Evolutionary conservation across 2,113 vertebrate species (phyloP), one percentile per base, ranked within the genome.

Genomic region (Psophia crepitans): DNA sequence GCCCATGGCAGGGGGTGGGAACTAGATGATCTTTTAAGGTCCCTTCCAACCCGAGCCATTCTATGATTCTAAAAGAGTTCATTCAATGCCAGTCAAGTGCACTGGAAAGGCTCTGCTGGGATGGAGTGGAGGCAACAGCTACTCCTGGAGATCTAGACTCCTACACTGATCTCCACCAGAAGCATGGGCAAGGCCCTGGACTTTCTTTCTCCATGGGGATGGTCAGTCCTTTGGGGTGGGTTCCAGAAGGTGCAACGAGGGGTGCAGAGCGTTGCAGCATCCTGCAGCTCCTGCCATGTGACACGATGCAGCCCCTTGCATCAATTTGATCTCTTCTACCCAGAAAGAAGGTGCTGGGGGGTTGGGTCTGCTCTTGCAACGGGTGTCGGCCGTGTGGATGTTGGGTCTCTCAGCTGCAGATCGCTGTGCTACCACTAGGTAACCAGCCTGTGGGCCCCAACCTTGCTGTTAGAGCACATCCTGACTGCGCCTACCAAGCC

Each of bases 341-440:
- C 73, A 43, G 27, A 7, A 15, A 27, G 27, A 24, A 8, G 27
- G 12, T 15, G 5, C 2, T 12, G 14, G 28, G 61, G 65, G 27
- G 11, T 1, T 19, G 15, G 15, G 15, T 20, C 54, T 30, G 46
- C 82, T 33, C 74, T 30, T 20, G 11, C 17, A 23, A 51, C 24
- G 27, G 19, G 4, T 22, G 19, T 19, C 3, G 3, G 32, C 48
- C 7, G 2, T 5, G 32, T 8, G 39, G 37, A 21, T 58, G 32
- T 24, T 11, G 56, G 33, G 7, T 53, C 5, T 56, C 44, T 15
- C 44, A 66, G 61, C 49, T 49, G 41, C 65, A 69, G n/a, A 32
- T 2, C 23, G 1, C 0, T 24, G 18, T 7, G 43, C 14, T 26
- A 46, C 37, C 51, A 41, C 58, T 0, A 11, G 6, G 9, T 5